Base-by-base conservation (phyloP, 2,113 vertebrate species). In the Petroica traversi region DNA sequence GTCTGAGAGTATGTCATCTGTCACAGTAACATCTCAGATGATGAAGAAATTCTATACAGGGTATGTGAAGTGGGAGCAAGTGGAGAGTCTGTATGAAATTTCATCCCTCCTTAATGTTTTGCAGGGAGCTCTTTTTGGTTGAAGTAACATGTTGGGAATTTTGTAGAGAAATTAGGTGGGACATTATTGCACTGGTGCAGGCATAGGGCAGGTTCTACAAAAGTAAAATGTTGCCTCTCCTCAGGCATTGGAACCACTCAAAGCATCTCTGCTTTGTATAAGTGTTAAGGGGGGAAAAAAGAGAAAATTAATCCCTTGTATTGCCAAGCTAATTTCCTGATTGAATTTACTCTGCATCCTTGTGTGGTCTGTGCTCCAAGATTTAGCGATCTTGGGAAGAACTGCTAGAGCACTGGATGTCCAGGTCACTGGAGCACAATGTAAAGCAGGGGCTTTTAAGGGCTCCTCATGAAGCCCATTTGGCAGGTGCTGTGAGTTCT, bases 11-110 rank as follows among this genome's bases (percentile, higher is more conserved):
- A 54, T 93, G 61, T 91, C 22, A 17, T 74, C 89, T 89, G 41
- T 91, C 91, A 73, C 45, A 57, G 43, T 82, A 74, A 34, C 87
- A 13, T 84, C 76, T 96, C 69, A 75, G 73, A 66, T 78, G 51
- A 81, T 74, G 83, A 73, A 88, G 63, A 76, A 80, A 59, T 88
- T 73, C 81, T 81, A 22, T 89, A 77, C 23, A 64, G 64, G 41
- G 8, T 61, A 26, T 78, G 14, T 85, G 71, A 75, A 64, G 36
- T 34, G 19, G 63, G 33, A 89, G 29, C 64, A 74, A 45, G 17
- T 51, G 59, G 76, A 73, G 49, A 61, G 20, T 63, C 58, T 2
- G 0, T 38, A 25, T 73, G 67, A 76, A 88, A 79, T 90, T 67
- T 72, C 45, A 46, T 45, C n/a, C 19, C 33, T 25, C 23, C 20